phyloP scores from a whole-genome alignment of 2,888 invertebrate genomes.

The Dione juno region DNA sequence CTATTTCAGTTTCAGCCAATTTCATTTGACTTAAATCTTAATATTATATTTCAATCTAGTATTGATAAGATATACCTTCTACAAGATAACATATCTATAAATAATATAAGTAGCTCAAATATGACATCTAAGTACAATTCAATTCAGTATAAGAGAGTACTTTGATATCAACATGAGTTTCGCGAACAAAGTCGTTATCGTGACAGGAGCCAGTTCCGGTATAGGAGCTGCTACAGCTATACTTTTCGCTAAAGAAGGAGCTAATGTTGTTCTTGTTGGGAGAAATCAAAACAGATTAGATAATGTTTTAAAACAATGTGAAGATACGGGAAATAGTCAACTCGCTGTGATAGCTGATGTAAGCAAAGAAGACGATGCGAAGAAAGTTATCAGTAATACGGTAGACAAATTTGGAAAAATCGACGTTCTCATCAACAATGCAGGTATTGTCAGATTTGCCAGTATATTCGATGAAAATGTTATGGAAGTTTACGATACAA shows the following conservation, averaged over 20 bases:
- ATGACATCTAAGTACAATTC: background rate
- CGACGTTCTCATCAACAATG: conserved; percentile 61
- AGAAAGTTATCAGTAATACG: conserved; percentile 51
- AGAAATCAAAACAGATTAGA: conserved; percentile 52
- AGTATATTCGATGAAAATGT: conserved; percentile 48
- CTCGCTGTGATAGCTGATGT: conserved; percentile 55
- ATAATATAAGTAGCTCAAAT: background rate
- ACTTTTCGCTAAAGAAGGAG: conserved; percentile 53
- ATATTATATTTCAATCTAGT: too few relatives aligned
- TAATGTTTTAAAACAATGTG: conserved; percentile 47
- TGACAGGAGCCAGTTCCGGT: conserved; percentile 57
- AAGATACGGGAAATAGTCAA: conserved; percentile 47
- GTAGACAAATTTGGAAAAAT: conserved; percentile 54
- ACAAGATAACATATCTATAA: background rate
- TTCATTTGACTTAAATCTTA: too few relatives aligned
- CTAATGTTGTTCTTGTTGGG: conserved; percentile 55
- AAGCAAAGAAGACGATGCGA: conserved; percentile 51
- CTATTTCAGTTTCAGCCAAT: too few relatives aligned
- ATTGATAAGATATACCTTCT: background rate
- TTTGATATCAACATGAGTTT: conserved; percentile 44
- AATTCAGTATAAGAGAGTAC: background rate
- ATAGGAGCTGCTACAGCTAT: conserved; percentile 55
- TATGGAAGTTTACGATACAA: conserved; percentile 51
- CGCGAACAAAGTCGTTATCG: conserved; percentile 52
- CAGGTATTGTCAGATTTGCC: conserved; percentile 47